These are phyloP conservation scores for Mesoclemmys tuberculata DNA, from an alignment of 2,113 vertebrate species.

Conservation along the genomic window DNA sequence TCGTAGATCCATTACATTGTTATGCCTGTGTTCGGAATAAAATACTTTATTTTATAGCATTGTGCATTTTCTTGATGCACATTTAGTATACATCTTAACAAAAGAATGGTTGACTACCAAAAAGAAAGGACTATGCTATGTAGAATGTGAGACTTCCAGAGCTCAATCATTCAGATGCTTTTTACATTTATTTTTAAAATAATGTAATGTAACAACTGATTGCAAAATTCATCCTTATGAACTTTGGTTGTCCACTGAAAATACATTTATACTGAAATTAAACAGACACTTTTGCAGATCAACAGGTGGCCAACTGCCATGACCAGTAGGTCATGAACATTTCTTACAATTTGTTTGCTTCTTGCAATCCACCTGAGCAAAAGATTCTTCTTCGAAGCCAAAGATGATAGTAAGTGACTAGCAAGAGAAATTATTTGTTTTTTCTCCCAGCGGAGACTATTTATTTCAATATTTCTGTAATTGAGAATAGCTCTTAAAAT, in stretches of 20 bases:
- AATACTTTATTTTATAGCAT: not conserved
- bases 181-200: not conserved
- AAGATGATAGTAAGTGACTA: not conserved
- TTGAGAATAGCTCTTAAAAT: not conserved
- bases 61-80: not conserved
- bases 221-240: not conserved
- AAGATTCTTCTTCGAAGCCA: not conserved
- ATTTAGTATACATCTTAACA: not conserved
- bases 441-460: not conserved
- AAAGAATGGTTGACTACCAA: not conserved
- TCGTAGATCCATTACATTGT: not conserved
- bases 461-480: not conserved
- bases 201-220: not conserved
- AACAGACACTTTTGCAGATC: not conserved
- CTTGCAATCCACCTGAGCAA: constrained; percentile 6
- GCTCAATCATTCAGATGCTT: not conserved
- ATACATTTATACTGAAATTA: not conserved
- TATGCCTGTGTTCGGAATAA: not conserved
- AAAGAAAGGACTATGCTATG: not conserved
- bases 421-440: constrained; percentile 30
- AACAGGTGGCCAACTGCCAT: constrained; percentile 11
- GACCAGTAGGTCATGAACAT: not conserved
- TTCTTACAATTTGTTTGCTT: constrained; percentile 6
- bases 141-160: not conserved
- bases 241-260: constrained; percentile 11